Conservation (phyloP, 2,888 invertebrate species). For the Acrobasis consociella region DNA sequence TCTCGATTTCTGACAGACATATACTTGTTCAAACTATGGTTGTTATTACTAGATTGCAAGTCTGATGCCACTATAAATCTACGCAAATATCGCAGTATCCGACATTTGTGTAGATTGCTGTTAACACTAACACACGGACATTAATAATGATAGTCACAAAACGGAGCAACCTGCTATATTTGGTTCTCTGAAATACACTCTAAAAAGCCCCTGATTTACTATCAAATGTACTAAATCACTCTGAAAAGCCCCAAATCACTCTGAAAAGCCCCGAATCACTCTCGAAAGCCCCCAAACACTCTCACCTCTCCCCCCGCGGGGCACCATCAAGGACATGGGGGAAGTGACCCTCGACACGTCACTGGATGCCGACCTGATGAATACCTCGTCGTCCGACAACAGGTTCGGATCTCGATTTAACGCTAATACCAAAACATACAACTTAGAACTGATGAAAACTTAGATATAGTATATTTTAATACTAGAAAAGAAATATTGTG, state of each 20-base stretch:
- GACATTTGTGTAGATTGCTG: too few relatives aligned
- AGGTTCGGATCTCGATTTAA: conserved; percentile 45
- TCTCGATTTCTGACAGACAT: too few relatives aligned
- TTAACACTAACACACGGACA: too few relatives aligned
- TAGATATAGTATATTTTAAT: too few relatives aligned
- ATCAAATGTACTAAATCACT: neutral
- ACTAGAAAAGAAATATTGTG: too few relatives aligned
- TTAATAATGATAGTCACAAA: too few relatives aligned
- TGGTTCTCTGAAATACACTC: neutral
- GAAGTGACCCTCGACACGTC: conserved; percentile 56
- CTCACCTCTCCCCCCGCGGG: conserved; percentile 38
- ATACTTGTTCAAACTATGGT: too few relatives aligned
- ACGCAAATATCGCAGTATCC: neutral
- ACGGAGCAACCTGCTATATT: neutral
- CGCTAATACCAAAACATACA: neutral
- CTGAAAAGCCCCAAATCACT: neutral
- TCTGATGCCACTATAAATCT: too few relatives aligned
- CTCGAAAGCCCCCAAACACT: conserved; percentile 13
- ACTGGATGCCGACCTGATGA: conserved; percentile 38
- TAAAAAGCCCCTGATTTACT: neutral
- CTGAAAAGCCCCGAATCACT: neutral
- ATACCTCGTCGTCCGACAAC: conserved; percentile 71
- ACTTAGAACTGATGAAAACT: too few relatives aligned
- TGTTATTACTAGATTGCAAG: too few relatives aligned
- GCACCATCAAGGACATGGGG: conserved; percentile 37